Percentiles rank a stretch among this genome's conserved stretches.
phyloP scores from a whole-genome alignment of 2,888 invertebrate species.

The Geophilus truncorum region DNA sequence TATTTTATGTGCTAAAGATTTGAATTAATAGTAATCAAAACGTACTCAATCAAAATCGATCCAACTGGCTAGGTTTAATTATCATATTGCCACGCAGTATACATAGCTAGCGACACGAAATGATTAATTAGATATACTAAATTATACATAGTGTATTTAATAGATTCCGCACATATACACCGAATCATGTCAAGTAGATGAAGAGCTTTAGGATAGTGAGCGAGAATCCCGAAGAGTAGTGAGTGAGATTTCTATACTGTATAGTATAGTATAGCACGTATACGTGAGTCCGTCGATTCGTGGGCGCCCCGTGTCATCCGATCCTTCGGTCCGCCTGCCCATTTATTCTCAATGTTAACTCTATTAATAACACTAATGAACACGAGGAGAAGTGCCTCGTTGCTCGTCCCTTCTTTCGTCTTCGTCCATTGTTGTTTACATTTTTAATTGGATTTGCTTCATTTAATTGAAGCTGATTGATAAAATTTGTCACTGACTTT shows the following conservation, averaged over 20 bases:
- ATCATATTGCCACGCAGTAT: not conserved
- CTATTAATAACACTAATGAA: slow-evolving; percentile 30
- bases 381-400: not conserved
- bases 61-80: not conserved
- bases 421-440: slow-evolving; percentile 27
- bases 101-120: not conserved
- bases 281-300: not conserved
- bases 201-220: not conserved
- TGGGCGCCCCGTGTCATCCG: slow-evolving; percentile 13
- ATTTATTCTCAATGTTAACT: slow-evolving; percentile 32
- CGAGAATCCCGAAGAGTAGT: not conserved
- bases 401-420: slow-evolving; percentile 19
- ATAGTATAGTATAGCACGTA: too few relatives aligned
- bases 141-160: not conserved
- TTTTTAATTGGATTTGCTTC: slow-evolving; percentile 30
- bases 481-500: slow-evolving; percentile 31
- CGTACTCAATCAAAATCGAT: not conserved
- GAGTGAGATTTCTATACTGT: not conserved
- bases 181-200: slow-evolving; percentile 7
- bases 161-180: not conserved
- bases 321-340: slow-evolving; percentile 10
- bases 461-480: slow-evolving; percentile 31
- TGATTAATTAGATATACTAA: slow-evolving; percentile 1
- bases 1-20: not conserved
- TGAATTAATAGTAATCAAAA: not conserved